A percentile compares a stretch with the other conserved stretches of the same genome.
Evolutionary conservation across 2,113 vertebrate species (phyloP).

Genomic region (Albula glossodonta): DNA sequence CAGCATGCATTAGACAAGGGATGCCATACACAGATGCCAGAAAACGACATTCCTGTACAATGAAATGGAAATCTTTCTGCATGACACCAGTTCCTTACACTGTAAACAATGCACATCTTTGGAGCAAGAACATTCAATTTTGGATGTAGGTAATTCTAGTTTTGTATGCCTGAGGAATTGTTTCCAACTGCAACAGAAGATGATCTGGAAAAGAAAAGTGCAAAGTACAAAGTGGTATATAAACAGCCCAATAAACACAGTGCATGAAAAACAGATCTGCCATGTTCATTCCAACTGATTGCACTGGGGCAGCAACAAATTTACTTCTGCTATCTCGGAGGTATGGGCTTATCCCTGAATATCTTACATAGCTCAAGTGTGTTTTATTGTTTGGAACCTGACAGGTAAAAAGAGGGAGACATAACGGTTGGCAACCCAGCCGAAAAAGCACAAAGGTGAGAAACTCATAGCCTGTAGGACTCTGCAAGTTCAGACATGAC

Average conservation of each 20-base stretch:
- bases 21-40: not conserved
- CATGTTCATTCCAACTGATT: not conserved
- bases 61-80: not conserved
- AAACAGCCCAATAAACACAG: no score
- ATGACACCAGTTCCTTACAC: not conserved
- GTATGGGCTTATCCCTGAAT: not conserved
- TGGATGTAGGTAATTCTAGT: not conserved
- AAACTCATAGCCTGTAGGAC: not conserved
- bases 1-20: not conserved
- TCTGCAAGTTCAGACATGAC: not conserved
- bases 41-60: not conserved
- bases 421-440: not conserved
- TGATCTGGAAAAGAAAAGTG: no score
- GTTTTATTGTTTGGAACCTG: not conserved
- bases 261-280: no score
- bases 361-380: not conserved
- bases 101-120: not conserved
- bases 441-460: not conserved
- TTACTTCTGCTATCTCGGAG: not conserved
- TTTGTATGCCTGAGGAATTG: no score
- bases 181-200: no score
- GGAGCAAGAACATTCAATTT: not conserved
- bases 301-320: not conserved
- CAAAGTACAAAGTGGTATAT: no score
- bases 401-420: not conserved